Evolutionary conservation across 2,113 vertebrate genomes (phyloP).

Genomic region (Natator depressus): DNA sequence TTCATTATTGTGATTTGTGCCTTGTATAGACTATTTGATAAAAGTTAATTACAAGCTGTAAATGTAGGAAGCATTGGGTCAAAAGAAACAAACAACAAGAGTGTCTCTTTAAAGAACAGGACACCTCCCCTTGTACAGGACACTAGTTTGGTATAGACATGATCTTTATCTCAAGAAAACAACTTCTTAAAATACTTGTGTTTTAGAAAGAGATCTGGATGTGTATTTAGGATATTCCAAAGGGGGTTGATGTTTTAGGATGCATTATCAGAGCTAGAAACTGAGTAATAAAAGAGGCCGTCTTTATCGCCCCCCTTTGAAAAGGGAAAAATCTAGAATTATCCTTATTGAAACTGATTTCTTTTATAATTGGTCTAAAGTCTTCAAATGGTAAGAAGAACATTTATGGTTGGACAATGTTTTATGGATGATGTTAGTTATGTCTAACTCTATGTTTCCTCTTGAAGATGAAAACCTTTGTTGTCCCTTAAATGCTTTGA

Average conservation of each 20-base stretch:
- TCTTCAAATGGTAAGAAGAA: not conserved
- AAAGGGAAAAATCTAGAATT: not conserved
- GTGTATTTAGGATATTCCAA: not conserved
- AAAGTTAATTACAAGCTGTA: not conserved
- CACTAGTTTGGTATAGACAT: not conserved
- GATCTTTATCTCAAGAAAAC: not conserved
- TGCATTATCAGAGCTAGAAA: not conserved
- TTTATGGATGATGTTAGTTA: too few species aligned
- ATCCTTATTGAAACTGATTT: not conserved
- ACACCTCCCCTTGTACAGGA: not conserved
- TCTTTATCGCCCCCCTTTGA: not conserved
- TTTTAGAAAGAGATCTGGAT: not conserved
- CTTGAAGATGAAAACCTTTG: not conserved
- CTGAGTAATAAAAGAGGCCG: not conserved
- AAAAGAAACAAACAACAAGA: not conserved
- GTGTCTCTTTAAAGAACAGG: not conserved
- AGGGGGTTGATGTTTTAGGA: not conserved
- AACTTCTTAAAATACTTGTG: not conserved
- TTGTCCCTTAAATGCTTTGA: not conserved
- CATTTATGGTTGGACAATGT: not conserved
- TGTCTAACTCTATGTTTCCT: not conserved
- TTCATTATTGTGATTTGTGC: not conserved
- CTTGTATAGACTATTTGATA: not conserved
- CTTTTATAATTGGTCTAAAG: not conserved
- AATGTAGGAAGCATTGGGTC: not conserved